phyloP scores from a whole-genome alignment of 2,797 vertebrate species.

The Chelon auratus region DNA sequence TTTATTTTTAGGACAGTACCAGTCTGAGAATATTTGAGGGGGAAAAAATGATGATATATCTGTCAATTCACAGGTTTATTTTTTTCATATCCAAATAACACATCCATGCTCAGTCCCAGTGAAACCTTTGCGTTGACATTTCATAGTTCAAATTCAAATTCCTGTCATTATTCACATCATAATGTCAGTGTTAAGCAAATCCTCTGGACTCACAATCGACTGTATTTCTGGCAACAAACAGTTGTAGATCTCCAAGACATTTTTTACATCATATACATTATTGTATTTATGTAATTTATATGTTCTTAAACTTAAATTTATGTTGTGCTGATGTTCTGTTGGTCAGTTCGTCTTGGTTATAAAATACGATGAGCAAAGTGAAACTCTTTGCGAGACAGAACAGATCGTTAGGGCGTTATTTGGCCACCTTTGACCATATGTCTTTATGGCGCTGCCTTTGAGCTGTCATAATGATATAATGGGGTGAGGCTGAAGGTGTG shows the following conservation, averaged over 20 bases:
- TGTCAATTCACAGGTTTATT: neutral
- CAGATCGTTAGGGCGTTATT: constrained; percentile 46
- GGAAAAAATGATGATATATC: too few species aligned
- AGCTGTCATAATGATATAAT: constrained; percentile 62
- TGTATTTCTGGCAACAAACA: neutral
- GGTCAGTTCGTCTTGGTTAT: neutral
- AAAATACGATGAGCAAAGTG: constrained; percentile 30
- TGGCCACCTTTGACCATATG: constrained; percentile 60
- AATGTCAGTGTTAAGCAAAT: constrained; percentile 3
- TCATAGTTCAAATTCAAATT: neutral
- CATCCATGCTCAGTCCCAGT: neutral
- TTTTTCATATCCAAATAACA: neutral
- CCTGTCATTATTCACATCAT: neutral
- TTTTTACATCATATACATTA: constrained; percentile 20
- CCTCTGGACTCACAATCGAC: neutral
- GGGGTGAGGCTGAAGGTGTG: constrained; percentile 50
- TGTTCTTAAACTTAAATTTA: constrained; percentile 2
- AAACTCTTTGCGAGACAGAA: constrained; percentile 35
- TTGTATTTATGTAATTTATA: constrained; percentile 20
- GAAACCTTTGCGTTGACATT: constrained; percentile 2
- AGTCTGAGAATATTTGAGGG: neutral
- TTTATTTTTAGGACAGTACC: neutral
- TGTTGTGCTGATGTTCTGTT: constrained; percentile 3
- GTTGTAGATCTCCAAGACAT: neutral
- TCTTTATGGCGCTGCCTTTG: constrained; percentile 54